These are phyloP conservation scores for Calameuta pallipes DNA, from an alignment of 2,888 invertebrate species.

Conservation along the genomic window DNA sequence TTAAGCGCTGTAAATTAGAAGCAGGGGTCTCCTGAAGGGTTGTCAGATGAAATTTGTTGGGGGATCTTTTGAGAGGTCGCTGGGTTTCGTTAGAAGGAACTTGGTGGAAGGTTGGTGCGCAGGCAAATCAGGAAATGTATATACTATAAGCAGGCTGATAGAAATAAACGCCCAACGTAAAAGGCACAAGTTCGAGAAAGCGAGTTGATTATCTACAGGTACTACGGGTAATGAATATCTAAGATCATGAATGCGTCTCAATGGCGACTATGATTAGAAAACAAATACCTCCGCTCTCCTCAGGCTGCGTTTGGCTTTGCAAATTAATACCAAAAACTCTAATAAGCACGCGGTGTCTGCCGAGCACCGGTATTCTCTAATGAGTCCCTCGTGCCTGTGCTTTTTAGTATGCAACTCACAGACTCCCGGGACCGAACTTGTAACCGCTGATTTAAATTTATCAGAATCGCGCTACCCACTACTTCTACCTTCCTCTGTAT, in stretches of 20 bases:
- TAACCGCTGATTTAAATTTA: constrained; percentile 36
- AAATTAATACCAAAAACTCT: constrained; percentile 49
- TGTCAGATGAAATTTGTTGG: background rate
- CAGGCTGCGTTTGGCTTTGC: constrained; percentile 14
- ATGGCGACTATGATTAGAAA: constrained; percentile 19
- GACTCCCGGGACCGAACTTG: constrained; percentile 24
- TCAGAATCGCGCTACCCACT: constrained; percentile 25
- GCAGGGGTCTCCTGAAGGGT: constrained; percentile 1
- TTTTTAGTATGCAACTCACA: constrained; percentile 26
- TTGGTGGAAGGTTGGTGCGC: background rate
- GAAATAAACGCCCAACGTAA: background rate
- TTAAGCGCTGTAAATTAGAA: constrained; percentile 20
- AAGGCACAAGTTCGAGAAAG: no score
- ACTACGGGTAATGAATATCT: background rate
- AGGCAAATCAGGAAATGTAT: background rate
- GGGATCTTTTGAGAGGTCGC: background rate
- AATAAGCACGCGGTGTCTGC: constrained; percentile 41
- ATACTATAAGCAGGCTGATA: background rate
- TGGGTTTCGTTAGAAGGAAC: background rate
- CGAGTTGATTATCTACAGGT: background rate
- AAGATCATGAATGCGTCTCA: background rate
- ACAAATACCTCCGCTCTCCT: constrained; percentile 20
- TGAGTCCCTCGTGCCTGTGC: constrained; percentile 39
- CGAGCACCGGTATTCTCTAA: constrained; percentile 34
- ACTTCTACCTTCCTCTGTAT: background rate